phyloP scores from a whole-genome alignment of 2,113 vertebrate species.

The Ailurus styani region DNA sequence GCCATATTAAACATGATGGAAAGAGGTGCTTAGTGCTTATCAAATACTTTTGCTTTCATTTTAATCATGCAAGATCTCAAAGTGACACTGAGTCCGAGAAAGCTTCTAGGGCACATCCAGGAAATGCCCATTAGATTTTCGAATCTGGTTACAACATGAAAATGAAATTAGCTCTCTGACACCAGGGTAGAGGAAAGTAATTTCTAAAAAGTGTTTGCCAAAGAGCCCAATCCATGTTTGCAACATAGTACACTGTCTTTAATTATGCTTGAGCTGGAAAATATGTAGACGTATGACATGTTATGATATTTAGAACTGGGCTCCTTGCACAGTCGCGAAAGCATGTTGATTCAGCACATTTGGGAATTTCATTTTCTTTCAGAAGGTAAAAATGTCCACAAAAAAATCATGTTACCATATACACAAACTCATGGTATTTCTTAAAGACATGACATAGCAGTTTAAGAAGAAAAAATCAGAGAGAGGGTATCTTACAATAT shows the following conservation, averaged over 20 bases:
- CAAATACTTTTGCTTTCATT: not conserved
- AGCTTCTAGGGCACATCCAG: not conserved
- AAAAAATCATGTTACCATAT: not conserved
- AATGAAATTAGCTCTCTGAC: not conserved
- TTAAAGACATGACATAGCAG: not conserved
- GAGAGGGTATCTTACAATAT: not conserved
- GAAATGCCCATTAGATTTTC: constrained; percentile 13
- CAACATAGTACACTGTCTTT: not conserved
- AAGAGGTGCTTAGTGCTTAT: not conserved
- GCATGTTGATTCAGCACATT: not conserved
- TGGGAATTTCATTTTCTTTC: constrained; percentile 39
- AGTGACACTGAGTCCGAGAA: not conserved
- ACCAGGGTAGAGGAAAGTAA: not conserved
- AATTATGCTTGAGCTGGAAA: not conserved
- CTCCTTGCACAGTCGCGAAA: not conserved
- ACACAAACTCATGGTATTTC: not conserved
- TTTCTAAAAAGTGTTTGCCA: constrained; percentile 14
- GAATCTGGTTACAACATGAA: not conserved
- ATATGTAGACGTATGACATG: not conserved
- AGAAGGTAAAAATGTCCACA: not conserved
- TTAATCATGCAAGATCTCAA: not conserved
- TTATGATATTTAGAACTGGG: not conserved
- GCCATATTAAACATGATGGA: not conserved
- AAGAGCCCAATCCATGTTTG: not conserved
- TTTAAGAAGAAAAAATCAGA: not conserved